Conservation (phyloP, 2,797 vertebrate genomes). For the Melanotaenia pygmaea region DNA sequence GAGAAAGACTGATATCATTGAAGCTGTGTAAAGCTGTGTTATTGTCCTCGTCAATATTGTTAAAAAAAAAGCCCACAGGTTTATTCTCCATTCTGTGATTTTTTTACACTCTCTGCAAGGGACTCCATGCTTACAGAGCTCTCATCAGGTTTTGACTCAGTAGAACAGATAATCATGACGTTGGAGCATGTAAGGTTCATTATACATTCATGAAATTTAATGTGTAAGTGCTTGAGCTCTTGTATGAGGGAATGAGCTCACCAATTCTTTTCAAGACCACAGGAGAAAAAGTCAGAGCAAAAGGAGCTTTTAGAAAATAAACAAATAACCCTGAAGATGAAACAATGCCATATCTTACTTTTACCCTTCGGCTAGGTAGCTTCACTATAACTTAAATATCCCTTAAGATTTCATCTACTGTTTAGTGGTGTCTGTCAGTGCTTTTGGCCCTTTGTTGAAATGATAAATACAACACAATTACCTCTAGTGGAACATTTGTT, state of each 20-base stretch:
- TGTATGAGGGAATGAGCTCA: slow-evolving; percentile 33
- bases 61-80: slow-evolving; percentile 37
- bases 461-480: slow-evolving; percentile 54
- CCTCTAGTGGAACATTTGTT: slow-evolving; percentile 43
- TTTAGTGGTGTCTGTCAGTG: slow-evolving; percentile 34
- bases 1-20: slow-evolving; percentile 7
- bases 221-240: slow-evolving; percentile 48
- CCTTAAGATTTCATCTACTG: slow-evolving; percentile 28
- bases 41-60: slow-evolving; percentile 48
- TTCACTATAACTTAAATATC: slow-evolving; percentile 21
- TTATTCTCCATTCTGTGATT: slow-evolving; percentile 55
- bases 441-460: slow-evolving; percentile 56
- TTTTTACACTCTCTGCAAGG: slow-evolving; percentile 11
- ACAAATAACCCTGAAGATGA: slow-evolving; percentile 39
- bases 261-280: slow-evolving; percentile 38
- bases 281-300: slow-evolving; percentile 15
- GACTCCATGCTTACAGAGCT: background rate
- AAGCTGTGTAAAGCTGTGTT: background rate
- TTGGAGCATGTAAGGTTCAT: slow-evolving; percentile 64
- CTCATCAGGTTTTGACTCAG: slow-evolving; percentile 25
- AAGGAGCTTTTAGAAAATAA: slow-evolving; percentile 44
- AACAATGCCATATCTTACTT: slow-evolving; percentile 17
- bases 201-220: slow-evolving; percentile 71
- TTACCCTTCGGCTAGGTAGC: slow-evolving; percentile 9
- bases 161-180: slow-evolving; percentile 58